phyloP scores from a whole-genome alignment of 2,888 invertebrate genomes.

The Thereva unica region DNA sequence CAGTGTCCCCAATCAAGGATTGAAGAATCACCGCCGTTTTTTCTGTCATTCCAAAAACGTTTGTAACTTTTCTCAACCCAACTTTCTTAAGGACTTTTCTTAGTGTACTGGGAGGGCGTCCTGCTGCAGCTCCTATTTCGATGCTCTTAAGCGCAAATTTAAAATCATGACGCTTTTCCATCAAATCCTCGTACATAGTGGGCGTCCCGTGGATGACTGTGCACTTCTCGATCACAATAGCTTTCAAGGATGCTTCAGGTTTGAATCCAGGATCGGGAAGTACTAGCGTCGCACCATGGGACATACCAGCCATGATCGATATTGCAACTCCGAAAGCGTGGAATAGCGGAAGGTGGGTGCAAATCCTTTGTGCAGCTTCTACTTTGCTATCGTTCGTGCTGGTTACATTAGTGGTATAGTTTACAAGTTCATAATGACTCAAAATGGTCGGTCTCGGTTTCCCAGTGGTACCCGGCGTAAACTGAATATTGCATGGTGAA shows the following conservation, averaged over 20 bases:
- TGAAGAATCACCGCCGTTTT: constrained; percentile 62
- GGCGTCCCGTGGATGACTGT: constrained; percentile 77
- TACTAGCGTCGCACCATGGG: constrained; percentile 66
- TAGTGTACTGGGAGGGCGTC: constrained; percentile 68
- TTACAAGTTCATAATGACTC: constrained; percentile 73
- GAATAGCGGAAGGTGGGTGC: constrained; percentile 75
- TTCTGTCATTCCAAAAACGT: constrained; percentile 67
- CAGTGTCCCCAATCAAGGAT: constrained; percentile 59
- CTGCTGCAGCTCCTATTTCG: constrained; percentile 69
- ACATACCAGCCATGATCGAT: constrained; percentile 63
- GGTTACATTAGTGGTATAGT: constrained; percentile 73
- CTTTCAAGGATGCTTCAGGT: constrained; percentile 65
- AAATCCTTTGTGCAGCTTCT: constrained; percentile 58
- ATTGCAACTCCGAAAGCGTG: constrained; percentile 79
- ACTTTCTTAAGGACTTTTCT: constrained; percentile 60
- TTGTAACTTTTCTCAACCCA: constrained; percentile 59
- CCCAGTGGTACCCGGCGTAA: constrained; percentile 82
- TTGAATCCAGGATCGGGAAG: constrained; percentile 66
- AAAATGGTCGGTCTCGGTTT: constrained; percentile 75
- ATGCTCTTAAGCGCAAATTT: constrained; percentile 59
- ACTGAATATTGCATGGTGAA: constrained; percentile 73
- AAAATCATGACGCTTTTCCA: constrained; percentile 61
- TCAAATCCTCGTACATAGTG: constrained; percentile 82
- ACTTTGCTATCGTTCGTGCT: constrained; percentile 57
- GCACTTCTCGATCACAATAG: constrained; percentile 72